A percentile compares a stretch with the other conserved stretches of the same genome.
phyloP scores from a whole-genome alignment of 1,140 invertebrate species.

The Caenorhabditis inopinata region DNA sequence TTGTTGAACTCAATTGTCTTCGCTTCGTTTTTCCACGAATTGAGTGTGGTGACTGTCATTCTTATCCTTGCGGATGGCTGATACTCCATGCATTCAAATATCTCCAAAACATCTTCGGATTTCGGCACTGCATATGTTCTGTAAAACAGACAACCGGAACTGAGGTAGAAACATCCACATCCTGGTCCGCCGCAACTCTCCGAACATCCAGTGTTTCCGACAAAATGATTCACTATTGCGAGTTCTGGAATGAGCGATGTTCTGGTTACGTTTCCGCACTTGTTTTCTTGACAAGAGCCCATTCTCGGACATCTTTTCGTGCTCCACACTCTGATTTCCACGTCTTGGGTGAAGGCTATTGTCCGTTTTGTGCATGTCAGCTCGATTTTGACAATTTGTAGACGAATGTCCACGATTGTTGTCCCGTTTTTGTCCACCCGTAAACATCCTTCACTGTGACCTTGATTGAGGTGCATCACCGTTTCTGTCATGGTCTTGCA shows the following conservation, averaged over 20 bases:
- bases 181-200: too few species aligned
- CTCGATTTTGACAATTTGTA: not conserved
- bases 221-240: too few species aligned
- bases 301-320: conserved; percentile 7
- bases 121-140: too few species aligned
- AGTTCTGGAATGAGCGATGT: not conserved
- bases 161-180: too few species aligned
- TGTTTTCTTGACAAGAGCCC: not conserved
- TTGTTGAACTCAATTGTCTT: too few species aligned
- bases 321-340: not conserved
- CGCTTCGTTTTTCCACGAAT: too few species aligned
- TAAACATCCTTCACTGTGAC: not conserved
- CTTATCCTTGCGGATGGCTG: too few species aligned
- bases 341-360: not conserved
- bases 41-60: too few species aligned
- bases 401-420: not conserved
- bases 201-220: too few species aligned
- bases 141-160: too few species aligned
- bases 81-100: too few species aligned
- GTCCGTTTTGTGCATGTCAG: not conserved
- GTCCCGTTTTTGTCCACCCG: not conserved
- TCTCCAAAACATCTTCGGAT: too few species aligned
- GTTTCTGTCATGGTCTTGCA: not conserved
- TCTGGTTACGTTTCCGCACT: not conserved
- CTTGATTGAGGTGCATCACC: not conserved